A percentile compares a stretch with the other conserved stretches of the same genome.
Evolutionary conservation across 2,797 vertebrate species (phyloP).

Genomic region (Limnodromus scolopaceus): DNA sequence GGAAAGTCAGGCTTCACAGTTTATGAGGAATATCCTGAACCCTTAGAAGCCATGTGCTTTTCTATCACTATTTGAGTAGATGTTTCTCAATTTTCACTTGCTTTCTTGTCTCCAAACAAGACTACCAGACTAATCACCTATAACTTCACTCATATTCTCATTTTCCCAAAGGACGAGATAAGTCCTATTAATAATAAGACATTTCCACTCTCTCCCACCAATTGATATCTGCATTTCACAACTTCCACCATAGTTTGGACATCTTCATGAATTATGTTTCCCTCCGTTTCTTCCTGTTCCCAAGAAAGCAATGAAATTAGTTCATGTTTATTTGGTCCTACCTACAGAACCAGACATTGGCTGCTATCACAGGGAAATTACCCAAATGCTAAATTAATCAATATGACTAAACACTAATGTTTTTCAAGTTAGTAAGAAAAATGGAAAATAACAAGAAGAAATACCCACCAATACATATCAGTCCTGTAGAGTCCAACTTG

Average conservation of each 20-base stretch:
- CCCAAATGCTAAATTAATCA: not conserved
- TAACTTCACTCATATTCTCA: not conserved
- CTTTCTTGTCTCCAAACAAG: not conserved
- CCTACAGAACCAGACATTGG: not conserved
- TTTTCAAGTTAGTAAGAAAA: not conserved
- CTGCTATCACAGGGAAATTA: not conserved
- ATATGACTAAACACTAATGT: not conserved
- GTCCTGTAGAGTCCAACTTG: constrained; percentile 77
- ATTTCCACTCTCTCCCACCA: not conserved
- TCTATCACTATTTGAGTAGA: not conserved
- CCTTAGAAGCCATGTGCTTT: not conserved
- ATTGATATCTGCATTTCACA: not conserved
- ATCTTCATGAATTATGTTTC: not conserved
- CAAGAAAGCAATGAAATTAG: not conserved
- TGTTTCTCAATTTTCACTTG: not conserved
- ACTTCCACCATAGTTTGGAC: not conserved
- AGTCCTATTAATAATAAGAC: not conserved
- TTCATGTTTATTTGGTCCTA: not conserved
- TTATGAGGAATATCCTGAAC: not conserved
- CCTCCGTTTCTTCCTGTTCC: not conserved
- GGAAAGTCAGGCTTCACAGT: not conserved
- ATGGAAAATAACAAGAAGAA: not conserved
- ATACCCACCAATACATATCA: constrained; percentile 79
- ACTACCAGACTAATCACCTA: not conserved
- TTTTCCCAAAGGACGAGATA: not conserved